Base-by-base conservation (phyloP, 1,140 invertebrate genomes). In the Drosophila bocqueti region DNA sequence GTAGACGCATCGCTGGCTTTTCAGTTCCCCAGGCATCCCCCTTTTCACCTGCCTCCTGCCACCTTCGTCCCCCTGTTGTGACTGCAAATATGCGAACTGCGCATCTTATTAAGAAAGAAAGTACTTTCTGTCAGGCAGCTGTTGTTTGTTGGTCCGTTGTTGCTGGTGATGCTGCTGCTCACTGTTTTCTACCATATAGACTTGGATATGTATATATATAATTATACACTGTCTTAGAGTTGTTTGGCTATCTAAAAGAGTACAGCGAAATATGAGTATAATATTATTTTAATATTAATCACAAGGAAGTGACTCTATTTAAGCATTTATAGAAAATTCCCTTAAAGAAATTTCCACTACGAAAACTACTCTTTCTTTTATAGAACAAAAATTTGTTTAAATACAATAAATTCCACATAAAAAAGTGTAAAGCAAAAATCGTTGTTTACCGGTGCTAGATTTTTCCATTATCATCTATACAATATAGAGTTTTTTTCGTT, bases 51-150 rank as follows among this genome's bases (percentile, higher is more conserved):
- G 7, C 52, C 36, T 47, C 34, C 43, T 29, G 36, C 24, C 46
- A 10, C 31, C 36, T n/a, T 38, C 38, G 26, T 36, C 29, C 38
- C 15, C 42, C 31, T 38, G 52, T 42, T 57, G 76, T 36, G 68
- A 67, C 62, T 47, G 66, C 80, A 77, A 81, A 71, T 63, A 76
- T 86, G 83, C 79, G 76, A 79, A 73, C 81, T 85, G 85, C 85
- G 85, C 85, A 89, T 89, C 85, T 89, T 89, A 90, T 89, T 89
- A 89, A 89, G 85, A 89, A 89, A 89, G 85, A 89, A 89, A 89
- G 85, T 89, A 89, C 81, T 90, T 90, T 87, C 83, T 74, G 83
- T 87, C 83, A 87, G 84, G 67, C 84, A 87, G 68, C 72, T 79
- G 76, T 50, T 83, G 69, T 61, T 67, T 40, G 65, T 43, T 34